phyloP scores from a whole-genome alignment of 2,888 invertebrate genomes.

The Yponomeuta sedellus region DNA sequence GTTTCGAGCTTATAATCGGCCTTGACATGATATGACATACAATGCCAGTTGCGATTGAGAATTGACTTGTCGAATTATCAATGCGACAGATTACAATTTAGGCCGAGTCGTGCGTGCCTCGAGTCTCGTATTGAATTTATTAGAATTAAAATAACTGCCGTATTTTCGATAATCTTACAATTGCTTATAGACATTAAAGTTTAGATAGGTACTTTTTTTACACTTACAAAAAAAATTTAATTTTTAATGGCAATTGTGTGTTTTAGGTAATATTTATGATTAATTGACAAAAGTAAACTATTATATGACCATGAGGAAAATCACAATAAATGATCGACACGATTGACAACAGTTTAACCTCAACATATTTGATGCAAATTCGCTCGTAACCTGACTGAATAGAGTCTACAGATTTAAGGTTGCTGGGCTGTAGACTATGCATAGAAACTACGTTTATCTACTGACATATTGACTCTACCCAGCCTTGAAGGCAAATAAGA shows the following conservation, averaged over 20 bases:
- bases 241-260: too few species aligned
- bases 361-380: too few species aligned
- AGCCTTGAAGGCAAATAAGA: neutral
- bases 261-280: too few species aligned
- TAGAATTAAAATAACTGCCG: neutral
- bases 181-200: too few species aligned
- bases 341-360: too few species aligned
- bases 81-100: neutral
- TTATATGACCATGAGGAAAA: too few species aligned
- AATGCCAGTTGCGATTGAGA: conserved; percentile 18
- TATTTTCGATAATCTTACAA: neutral
- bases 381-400: too few species aligned
- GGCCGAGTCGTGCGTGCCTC: neutral
- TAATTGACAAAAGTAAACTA: too few species aligned
- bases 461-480: neutral
- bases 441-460: neutral
- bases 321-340: too few species aligned
- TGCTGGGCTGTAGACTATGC: neutral
- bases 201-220: too few species aligned
- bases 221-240: too few species aligned
- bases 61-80: conserved; percentile 18
- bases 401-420: too few species aligned
- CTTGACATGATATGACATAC: conserved; percentile 45
- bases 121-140: neutral
- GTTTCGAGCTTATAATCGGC: conserved; percentile 33